Conservation (phyloP, 35 echinoderm and acorn worm genomes). For the Holothuria glaberrima region DNA sequence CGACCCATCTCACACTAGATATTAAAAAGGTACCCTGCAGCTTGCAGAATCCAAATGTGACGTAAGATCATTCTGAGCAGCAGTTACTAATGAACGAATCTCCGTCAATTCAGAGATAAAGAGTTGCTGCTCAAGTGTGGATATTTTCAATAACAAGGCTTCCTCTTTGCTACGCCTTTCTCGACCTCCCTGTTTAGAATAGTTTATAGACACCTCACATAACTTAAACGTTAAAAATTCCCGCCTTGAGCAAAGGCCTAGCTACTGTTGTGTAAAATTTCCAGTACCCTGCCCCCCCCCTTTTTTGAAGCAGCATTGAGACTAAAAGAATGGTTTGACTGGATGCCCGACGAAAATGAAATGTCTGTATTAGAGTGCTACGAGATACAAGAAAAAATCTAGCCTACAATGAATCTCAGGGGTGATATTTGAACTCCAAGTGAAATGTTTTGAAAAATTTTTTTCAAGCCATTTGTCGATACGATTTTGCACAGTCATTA, state of each 20-base stretch:
- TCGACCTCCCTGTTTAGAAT: constrained; percentile 1
- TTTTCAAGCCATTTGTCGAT: constrained; percentile 39
- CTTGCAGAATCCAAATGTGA: constrained; percentile 24
- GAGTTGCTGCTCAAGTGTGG: constrained; percentile 6
- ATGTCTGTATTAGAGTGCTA: not conserved
- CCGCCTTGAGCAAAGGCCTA: not conserved
- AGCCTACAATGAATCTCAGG: constrained; percentile 42
- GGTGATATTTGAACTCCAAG: constrained; percentile 48
- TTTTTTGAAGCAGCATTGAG: not conserved
- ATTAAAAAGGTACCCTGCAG: constrained; percentile 21
- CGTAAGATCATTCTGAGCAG: not conserved
- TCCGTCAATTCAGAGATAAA: not conserved
- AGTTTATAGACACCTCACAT: not conserved
- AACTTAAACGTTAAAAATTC: constrained; percentile 32
- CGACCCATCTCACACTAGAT: constrained; percentile 19
- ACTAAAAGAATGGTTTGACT: constrained; percentile 33
- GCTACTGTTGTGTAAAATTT: not conserved
- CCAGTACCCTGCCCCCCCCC: constrained; percentile 47
- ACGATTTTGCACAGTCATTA: constrained; percentile 19
- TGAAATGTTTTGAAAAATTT: constrained; percentile 30
- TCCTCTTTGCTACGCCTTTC: constrained; percentile 19
- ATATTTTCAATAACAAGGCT: not conserved
- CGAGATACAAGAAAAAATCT: constrained; percentile 44
- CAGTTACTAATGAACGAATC: not conserved
- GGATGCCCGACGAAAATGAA: not conserved